phyloP scores from a whole-genome alignment of 2,113 vertebrate genomes.

The Canis aureus region DNA sequence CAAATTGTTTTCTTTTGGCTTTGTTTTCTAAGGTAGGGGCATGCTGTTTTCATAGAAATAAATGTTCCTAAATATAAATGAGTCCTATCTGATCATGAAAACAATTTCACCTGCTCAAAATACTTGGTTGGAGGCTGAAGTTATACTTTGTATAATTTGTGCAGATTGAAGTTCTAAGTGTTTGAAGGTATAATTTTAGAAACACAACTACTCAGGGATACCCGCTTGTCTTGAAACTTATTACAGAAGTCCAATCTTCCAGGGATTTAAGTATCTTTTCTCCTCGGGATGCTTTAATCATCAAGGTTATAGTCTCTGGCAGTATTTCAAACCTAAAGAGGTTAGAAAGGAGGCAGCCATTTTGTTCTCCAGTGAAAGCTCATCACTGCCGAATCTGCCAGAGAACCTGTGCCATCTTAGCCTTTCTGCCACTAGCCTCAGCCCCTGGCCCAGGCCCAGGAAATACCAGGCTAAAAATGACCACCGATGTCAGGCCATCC shows the following conservation, averaged over 20 bases:
- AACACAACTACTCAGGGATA: conserved; percentile 23
- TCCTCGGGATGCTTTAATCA: conserved; percentile 57
- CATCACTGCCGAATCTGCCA: conserved; percentile 52
- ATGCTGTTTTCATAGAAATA: conserved; percentile 54
- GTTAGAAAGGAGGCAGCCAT: conserved; percentile 49
- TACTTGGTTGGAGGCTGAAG: conserved; percentile 32
- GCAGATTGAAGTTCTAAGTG: conserved; percentile 54
- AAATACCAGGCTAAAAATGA: conserved; percentile 82
- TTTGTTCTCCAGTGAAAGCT: conserved; percentile 44
- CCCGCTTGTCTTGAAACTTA: conserved; percentile 40
- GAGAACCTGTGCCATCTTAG: conserved; percentile 51
- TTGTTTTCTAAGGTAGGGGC: conserved; percentile 51
- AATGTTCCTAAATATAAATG: conserved; percentile 50
- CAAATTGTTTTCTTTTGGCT: conserved; percentile 39
- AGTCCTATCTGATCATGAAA: conserved; percentile 48
- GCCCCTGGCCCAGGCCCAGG: conserved; percentile 61
- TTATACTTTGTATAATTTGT: conserved; percentile 24
- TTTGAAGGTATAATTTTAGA: conserved; percentile 52
- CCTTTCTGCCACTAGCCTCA: conserved; percentile 56
- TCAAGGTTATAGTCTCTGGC: neutral
- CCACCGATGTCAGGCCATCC: conserved; percentile 71
- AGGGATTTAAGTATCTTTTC: conserved; percentile 50
- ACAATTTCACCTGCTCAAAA: conserved; percentile 47
- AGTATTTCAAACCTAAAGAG: conserved; percentile 48
- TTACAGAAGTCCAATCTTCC: conserved; percentile 4